Percentiles rank a stretch among this genome's conserved stretches.
Evolutionary conservation across 2,888 invertebrate species (phyloP).

Genomic region (Drosophila seclusa): DNA sequence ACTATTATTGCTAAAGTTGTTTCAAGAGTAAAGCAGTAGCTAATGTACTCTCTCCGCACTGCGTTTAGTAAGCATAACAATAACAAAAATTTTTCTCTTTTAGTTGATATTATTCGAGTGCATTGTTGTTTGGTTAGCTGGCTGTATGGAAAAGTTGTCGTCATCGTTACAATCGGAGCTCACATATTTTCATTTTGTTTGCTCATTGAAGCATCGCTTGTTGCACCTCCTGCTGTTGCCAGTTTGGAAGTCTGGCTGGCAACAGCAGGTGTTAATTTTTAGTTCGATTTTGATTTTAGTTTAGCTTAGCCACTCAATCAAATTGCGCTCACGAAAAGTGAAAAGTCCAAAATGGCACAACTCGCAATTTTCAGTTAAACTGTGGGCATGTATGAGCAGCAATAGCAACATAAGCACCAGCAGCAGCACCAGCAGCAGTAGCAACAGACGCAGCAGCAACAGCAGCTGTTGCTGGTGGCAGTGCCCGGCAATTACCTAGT

Average conservation of each 20-base stretch:
- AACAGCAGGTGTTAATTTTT: constrained; percentile 74
- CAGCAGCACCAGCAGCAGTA: constrained; percentile 3
- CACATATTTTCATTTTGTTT: constrained; percentile 63
- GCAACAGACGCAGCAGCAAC: constrained; percentile 19
- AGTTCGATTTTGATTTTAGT: constrained; percentile 41
- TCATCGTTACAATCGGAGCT: constrained; percentile 56
- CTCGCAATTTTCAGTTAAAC: constrained; percentile 38
- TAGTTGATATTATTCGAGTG: constrained; percentile 32
- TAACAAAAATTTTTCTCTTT: constrained; percentile 34
- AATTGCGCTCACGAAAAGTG: constrained; percentile 76
- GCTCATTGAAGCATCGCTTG: constrained; percentile 45
- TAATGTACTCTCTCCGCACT: constrained; percentile 19
- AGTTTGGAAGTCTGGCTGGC: background rate
- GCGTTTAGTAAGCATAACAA: constrained; percentile 25
- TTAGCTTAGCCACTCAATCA: constrained; percentile 65
- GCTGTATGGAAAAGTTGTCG: constrained; percentile 53
- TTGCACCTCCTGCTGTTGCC: constrained; percentile 6
- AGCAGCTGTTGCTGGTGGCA: constrained; percentile 42
- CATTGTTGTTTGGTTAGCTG: constrained; percentile 49
- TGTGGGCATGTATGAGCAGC: constrained; percentile 52
- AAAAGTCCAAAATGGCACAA: constrained; percentile 67
- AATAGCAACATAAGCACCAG: constrained; percentile 14
- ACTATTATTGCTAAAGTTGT: background rate
- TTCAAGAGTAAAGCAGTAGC: background rate
- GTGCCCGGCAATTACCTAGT: constrained; percentile 76